These are phyloP conservation scores for Glaucidium brasilianum DNA, from an alignment of 2,113 vertebrate species.

Conservation along the genomic window DNA sequence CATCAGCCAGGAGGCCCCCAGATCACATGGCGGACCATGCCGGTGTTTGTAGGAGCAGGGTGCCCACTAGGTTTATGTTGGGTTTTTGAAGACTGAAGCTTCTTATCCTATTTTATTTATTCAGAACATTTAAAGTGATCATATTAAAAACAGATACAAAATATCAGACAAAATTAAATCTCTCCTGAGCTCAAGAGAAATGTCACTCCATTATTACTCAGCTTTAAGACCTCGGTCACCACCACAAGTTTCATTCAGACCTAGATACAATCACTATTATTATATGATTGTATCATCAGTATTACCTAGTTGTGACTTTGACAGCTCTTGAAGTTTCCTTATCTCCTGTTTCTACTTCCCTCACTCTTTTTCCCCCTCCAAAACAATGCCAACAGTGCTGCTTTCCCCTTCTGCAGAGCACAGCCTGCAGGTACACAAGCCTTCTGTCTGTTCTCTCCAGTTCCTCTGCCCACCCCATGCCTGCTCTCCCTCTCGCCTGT, in stretches of 20 bases:
- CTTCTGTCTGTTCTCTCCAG: not conserved
- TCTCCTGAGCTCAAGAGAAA: not conserved
- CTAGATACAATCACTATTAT: no score
- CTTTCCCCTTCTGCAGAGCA: not conserved
- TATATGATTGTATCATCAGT: not conserved
- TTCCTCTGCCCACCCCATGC: not conserved
- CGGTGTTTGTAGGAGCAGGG: not conserved
- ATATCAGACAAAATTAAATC: not conserved
- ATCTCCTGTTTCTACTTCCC: not conserved
- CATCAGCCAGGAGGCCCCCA: not conserved
- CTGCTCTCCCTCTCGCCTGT: not conserved
- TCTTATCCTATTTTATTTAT: not conserved
- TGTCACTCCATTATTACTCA: not conserved
- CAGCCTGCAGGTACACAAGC: not conserved
- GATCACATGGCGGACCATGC: not conserved
- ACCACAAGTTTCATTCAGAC: not conserved
- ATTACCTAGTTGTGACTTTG: not conserved
- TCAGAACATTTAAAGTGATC: not conserved
- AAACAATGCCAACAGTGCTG: not conserved
- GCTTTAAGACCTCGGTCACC: not conserved
- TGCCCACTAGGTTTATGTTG: not conserved
- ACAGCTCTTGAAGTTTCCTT: not conserved
- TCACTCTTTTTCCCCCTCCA: not conserved
- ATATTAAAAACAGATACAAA: not conserved
- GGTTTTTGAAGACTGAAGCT: not conserved